Conservation (phyloP, 2,797 vertebrate genomes). For the Cryptoprocta ferox region DNA sequence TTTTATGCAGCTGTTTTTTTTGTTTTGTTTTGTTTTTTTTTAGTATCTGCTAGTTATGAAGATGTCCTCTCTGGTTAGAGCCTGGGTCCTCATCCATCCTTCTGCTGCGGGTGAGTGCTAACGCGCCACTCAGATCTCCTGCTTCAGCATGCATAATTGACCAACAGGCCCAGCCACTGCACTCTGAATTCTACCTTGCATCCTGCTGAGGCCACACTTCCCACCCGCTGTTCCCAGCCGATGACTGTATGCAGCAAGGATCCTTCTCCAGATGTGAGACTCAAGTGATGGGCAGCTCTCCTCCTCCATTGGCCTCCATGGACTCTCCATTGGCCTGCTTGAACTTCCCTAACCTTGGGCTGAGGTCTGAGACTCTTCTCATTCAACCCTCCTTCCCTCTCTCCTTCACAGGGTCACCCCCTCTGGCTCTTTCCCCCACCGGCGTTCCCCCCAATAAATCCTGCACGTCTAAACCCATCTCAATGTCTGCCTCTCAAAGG, state of each 20-base stretch:
- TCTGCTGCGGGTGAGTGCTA: fast-evolving
- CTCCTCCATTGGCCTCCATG: not conserved
- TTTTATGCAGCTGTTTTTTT: not conserved
- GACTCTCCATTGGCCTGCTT: not conserved
- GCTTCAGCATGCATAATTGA: not conserved
- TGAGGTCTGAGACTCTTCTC: not conserved
- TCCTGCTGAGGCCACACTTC: not conserved
- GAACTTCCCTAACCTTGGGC: not conserved
- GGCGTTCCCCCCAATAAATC: not conserved
- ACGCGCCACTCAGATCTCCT: not conserved
- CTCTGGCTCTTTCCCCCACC: not conserved
- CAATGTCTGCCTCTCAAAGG: not conserved
- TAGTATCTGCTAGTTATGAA: not conserved
- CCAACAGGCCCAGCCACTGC: not conserved
- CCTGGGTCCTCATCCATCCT: not conserved
- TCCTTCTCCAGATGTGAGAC: not conserved
- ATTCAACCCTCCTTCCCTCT: not conserved
- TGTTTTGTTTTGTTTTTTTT: too few species aligned
- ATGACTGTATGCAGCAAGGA: not conserved
- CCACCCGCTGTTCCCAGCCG: not conserved
- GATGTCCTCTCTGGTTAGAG: not conserved
- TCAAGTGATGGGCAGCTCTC: not conserved
- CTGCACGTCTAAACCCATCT: not conserved
- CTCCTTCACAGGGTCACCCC: not conserved
- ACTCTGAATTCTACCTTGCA: not conserved